These are phyloP conservation scores for Ceyx margarethae DNA, from an alignment of 2,113 vertebrate genomes.

Conservation along the genomic window DNA sequence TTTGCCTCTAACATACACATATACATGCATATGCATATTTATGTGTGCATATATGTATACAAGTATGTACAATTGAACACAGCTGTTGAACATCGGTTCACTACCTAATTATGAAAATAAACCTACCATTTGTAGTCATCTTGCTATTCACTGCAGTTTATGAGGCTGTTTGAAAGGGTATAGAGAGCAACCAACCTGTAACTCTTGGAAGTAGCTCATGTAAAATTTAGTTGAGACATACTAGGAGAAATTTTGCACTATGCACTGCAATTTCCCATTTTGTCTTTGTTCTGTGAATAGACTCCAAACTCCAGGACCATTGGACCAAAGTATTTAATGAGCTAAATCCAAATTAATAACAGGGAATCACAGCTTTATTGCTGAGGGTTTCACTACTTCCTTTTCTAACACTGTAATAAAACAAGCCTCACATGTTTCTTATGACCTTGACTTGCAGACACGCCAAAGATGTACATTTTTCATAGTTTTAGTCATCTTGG, in stretches of 20 bases:
- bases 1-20: neutral
- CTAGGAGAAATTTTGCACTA: neutral
- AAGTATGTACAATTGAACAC: neutral
- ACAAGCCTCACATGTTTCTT: neutral
- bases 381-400: neutral
- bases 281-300: neutral
- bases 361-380: neutral
- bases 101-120: neutral
- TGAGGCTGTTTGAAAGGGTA: neutral
- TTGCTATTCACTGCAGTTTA: neutral
- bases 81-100: neutral
- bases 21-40: neutral
- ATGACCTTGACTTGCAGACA: neutral
- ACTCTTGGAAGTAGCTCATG: neutral
- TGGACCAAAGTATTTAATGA: neutral
- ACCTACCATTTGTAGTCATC: neutral
- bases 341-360: neutral
- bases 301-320: neutral
- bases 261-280: neutral
- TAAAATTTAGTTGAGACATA: neutral
- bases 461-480: neutral
- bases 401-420: neutral
- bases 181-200: neutral
- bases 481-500: neutral
- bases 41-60: neutral